phyloP scores from a whole-genome alignment of 2,797 vertebrate genomes.

The Coregonus sp. region DNA sequence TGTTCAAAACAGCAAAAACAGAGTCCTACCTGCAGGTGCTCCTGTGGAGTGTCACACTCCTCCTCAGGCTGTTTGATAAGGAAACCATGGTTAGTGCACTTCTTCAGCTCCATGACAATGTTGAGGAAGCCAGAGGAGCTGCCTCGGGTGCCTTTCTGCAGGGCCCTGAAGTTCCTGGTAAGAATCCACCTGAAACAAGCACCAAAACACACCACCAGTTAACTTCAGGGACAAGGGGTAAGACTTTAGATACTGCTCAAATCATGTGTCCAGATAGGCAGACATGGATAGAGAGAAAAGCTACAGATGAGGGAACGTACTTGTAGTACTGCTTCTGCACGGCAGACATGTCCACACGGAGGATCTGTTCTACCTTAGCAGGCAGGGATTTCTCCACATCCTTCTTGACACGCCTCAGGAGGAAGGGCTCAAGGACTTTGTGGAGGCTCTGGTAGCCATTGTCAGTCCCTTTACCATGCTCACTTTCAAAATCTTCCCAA shows the following conservation, averaged over 20 bases:
- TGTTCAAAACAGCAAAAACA: neutral
- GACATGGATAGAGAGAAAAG: neutral
- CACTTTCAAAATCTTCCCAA: constrained; percentile 98
- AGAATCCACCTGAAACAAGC: constrained; percentile 89
- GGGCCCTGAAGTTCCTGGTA: constrained; percentile 97
- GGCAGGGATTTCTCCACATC: constrained; percentile 98
- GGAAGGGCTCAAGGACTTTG: constrained; percentile 96
- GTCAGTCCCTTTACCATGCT: constrained; percentile 92
- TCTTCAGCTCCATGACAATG: constrained; percentile 99
- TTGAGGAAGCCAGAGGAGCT: constrained; percentile 97
- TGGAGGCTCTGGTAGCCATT: constrained; percentile 98
- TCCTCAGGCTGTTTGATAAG: constrained; percentile 92
- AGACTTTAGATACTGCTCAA: neutral
- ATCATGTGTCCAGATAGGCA: neutral
- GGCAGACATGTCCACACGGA: constrained; percentile 95
- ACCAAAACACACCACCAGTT: constrained; percentile 24
- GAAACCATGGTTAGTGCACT: constrained; percentile 96
- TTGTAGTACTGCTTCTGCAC: constrained; percentile 99
- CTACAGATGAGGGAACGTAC: constrained; percentile 66
- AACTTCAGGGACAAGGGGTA: constrained; percentile 21
- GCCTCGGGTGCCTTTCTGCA: constrained; percentile 89
- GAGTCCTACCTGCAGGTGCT: constrained; percentile 81
- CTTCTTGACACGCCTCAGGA: constrained; percentile 96
- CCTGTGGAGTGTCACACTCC: constrained; percentile 80
- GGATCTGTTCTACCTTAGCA: constrained; percentile 99